Conservation (phyloP, 2,797 vertebrate genomes). For the Neopelma chrysocephalum region DNA sequence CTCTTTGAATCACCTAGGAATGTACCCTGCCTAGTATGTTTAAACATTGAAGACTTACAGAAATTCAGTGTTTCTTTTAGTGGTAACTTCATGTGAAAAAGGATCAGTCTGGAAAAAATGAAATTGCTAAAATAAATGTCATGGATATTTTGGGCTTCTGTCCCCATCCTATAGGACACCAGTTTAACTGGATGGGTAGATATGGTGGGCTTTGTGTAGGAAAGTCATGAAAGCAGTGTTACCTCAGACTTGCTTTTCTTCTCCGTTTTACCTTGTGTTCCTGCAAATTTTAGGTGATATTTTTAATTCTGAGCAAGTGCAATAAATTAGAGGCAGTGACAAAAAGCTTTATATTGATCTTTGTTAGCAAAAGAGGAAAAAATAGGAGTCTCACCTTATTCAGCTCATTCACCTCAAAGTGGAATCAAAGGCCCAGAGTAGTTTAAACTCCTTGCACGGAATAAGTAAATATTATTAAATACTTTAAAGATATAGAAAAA, state of each 20-base stretch:
- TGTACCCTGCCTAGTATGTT: not conserved
- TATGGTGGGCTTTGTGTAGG: not conserved
- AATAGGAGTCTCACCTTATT: not conserved
- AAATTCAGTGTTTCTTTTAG: not conserved
- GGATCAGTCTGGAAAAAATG: not conserved
- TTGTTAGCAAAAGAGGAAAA: not conserved
- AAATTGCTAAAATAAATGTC: not conserved
- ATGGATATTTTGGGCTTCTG: not conserved
- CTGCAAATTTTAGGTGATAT: not conserved
- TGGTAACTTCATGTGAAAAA: not conserved
- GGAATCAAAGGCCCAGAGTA: not conserved
- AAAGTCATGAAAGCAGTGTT: not conserved
- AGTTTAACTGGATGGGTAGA: not conserved
- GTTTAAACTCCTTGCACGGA: not conserved
- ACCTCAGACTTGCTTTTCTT: not conserved
- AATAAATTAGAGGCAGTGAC: not conserved
- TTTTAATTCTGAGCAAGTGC: not conserved
- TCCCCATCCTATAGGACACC: not conserved
- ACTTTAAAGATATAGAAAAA: not conserved
- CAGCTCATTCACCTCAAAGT: not conserved
- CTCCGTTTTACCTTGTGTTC: not conserved
- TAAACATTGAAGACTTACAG: not conserved
- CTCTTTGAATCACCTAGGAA: not conserved
- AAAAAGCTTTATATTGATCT: not conserved
- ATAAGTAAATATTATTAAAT: not conserved